Base-by-base conservation (phyloP, 2,888 invertebrate genomes). In the Ochlodes sylvanus region DNA sequence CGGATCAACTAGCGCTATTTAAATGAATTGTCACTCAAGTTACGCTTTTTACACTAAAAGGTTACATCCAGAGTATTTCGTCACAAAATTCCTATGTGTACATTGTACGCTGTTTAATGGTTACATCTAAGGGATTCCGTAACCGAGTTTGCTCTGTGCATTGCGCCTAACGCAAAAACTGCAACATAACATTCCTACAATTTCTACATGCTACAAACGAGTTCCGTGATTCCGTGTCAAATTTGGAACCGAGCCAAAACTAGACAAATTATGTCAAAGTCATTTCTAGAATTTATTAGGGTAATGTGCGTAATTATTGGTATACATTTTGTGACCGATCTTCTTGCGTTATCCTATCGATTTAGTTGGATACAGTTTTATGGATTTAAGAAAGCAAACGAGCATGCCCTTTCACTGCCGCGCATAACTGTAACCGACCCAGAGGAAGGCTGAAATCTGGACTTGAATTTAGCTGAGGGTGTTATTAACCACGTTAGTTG, bases 251-350 rank as follows among this genome's bases (percentile, higher is more conserved):
- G 44, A 1, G 66, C 66, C 66, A 66, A 27, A n/a, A 19, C 32
- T 44, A 21, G 54, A 60, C 52, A 60, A 66, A 66, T 66, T 66
- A 66, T 66, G 66, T 66, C 66, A 66, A 63, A 63, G 60, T 60
- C 52, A 42, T 66, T 66, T 54, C 60, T 60, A 55, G 42, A 66
- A 66, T 54, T 66, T 60, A 66, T 60, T 54, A 38, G 42, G 54
- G 60, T 44, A 55, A 55, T 60, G 42, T 61, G 55, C 55, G 61
- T 54, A 60, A 66, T 66, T 66, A 54, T 66, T 66, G 60, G 50
- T 50, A 50, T 50, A 50, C 15, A 50, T 50, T 50, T 50, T 50
- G 19, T 50, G 10, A 50, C 19, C 17, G 19, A 50, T 50, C 19
- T 50, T 10, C 19, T 50, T 19, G 10, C n/a, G 19, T 12, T 19